Evolutionary conservation across 1,140 invertebrate species (phyloP), one percentile per base, ranked within the genome.

Genomic region (Drosophila punjabiensis): DNA sequence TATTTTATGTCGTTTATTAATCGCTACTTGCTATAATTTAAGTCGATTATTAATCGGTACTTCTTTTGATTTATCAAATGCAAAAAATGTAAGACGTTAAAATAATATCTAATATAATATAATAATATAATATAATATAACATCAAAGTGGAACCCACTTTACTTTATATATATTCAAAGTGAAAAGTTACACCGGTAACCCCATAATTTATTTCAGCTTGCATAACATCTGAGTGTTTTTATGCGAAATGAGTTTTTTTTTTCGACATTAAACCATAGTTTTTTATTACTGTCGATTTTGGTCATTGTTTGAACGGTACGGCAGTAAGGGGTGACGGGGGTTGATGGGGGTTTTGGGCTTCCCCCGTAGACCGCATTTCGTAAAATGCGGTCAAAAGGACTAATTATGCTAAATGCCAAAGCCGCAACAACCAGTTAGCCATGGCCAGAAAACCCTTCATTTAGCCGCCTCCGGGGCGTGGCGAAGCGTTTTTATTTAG

Each of bases 381-480:
- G 71, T 62, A 71, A 74, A 89, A 82, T 81, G 86, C 86, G 86
- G 86, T 90, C 76, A 73, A 64, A 85, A 65, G 68, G 71, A 90
- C 86, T 89, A 89, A 89, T 89, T 89, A 89, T 89, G 82, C 86
- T 90, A 89, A 89, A 89, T 73, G 87, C 68, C 69, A 67, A 82
- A 90, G 65, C 86, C 86, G 82, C 86, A 89, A 66, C 79, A 76
- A 84, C 85, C 84, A 88, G 86, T 89, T 82, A 85, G 70, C 86
- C 81, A 81, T 79, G 67, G 63, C 65, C 74, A 69, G 60, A 37
- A 37, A 75, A 28, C 41, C 37, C 64, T 64, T 58, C 63, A 62
- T 37, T 66, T 41, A 30, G 48, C 59, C 33, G 52, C 20, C 45
- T 28, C 35, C 50, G 47, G 16, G 47, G 16, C 47, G 33, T 53